Conservation (phyloP, 2,113 vertebrate genomes). For the Plestiodon gilberti region DNA sequence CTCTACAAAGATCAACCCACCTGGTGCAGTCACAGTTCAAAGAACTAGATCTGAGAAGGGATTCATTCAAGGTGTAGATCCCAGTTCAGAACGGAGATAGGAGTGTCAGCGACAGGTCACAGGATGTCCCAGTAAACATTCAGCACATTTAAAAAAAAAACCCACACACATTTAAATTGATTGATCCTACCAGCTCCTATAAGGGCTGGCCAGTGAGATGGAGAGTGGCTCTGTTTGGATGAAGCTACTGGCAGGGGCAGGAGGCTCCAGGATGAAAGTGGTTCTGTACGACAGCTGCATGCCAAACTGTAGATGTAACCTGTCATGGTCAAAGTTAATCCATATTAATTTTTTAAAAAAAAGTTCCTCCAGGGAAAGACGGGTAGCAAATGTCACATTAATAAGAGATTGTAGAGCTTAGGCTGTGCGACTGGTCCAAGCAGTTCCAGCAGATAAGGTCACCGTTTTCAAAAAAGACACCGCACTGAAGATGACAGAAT, state of each 20-base stretch:
- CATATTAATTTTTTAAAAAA: not conserved
- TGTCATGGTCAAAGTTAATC: rapidly evolving
- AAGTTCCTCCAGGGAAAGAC: not conserved
- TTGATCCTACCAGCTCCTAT: not conserved
- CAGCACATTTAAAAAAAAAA: not conserved
- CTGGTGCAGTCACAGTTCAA: not conserved
- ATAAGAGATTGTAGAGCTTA: not conserved
- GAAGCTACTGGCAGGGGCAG: not conserved
- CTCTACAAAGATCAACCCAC: not conserved
- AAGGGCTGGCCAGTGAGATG: not conserved
- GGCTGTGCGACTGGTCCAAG: not conserved
- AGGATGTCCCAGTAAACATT: conserved; percentile 6
- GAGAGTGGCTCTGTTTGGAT: rapidly evolving
- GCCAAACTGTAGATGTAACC: not conserved
- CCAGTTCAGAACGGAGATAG: not conserved
- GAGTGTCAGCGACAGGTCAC: not conserved
- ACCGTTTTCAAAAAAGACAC: conserved; percentile 4
- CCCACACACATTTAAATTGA: not conserved
- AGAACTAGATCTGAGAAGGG: not conserved
- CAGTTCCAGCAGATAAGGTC: not conserved
- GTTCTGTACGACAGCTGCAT: not conserved
- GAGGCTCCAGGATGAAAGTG: not conserved
- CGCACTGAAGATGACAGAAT: not conserved
- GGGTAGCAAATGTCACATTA: conserved; percentile 11
- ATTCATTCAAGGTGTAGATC: not conserved